Evolutionary conservation across 2,888 invertebrate species (phyloP), one percentile per base, ranked within the genome.

Genomic region (Drosophila kanekoi): DNA sequence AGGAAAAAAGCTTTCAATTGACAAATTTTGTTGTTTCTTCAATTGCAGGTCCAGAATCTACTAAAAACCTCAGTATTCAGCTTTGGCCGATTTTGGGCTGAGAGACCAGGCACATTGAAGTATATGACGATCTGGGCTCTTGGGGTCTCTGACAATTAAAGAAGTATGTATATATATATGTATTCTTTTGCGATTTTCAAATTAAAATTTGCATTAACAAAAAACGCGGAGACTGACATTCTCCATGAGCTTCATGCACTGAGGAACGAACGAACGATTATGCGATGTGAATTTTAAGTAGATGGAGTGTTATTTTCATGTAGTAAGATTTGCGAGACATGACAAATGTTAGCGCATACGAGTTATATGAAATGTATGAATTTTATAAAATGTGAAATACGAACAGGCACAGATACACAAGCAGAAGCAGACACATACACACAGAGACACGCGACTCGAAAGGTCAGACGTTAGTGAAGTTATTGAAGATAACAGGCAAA

Each of bases 391-490:
- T 71, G 72, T 67, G 58, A 74, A 69, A 63, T 41, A 77, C 53
- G 44, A 72, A 60, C 64, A 70, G 52, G 56, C 51, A 61, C 43
- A 33, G 47, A 41, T 48, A 64, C 32, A 59, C n/a, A n/a, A n/a
- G n/a, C n/a, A n/a, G n/a, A n/a, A 35, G 68, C 52, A 18, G 18
- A 58, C 40, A 72, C 57, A 53, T 32, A 51, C 47, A 57, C 52
- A 59, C 35, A 61, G 47, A 65, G 43, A 52, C 32, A 79, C 48
- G 32, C 37, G 59, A 67, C 33, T 52, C 43, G 28, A 49, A 49
- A 49, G 44, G 61, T 32, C 78, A 77, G 48, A 62, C 49, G 53
- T 82, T 83, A 73, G 83, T 73, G 38, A 71, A 83, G 74, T 77
- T 81, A 81, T 65, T 73, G 35, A 75, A 56, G 33, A 56, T 10